These are phyloP conservation scores for Coracias cyanogaster DNA, from an alignment of 2,797 vertebrate genomes.

Conservation along the genomic window DNA sequence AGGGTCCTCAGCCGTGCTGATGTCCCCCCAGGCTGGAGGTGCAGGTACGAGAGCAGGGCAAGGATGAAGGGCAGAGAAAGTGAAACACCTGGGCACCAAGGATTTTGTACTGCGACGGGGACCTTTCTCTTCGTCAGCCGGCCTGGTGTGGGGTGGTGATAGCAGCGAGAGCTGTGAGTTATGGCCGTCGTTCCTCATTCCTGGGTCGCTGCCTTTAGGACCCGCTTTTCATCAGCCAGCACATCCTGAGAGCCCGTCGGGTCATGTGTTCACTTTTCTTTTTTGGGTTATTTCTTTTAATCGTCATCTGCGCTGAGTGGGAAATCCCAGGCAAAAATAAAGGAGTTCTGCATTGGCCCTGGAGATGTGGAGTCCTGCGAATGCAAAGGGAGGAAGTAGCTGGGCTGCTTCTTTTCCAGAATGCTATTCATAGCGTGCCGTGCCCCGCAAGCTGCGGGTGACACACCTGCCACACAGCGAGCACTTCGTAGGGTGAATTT, in stretches of 20 bases:
- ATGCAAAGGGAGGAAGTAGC: not conserved
- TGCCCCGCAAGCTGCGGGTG: not conserved
- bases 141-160: not conserved
- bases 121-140: not conserved
- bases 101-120: not conserved
- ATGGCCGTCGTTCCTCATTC: rapidly evolving
- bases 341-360: not conserved
- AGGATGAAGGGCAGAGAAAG: not conserved
- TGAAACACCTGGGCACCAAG: rapidly evolving
- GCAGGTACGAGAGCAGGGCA: not conserved
- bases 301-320: rapidly evolving
- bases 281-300: not conserved
- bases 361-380: not conserved
- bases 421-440: not conserved
- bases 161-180: rapidly evolving
- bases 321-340: not conserved
- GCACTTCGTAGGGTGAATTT: not conserved
- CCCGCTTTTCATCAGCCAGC: not conserved
- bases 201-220: not conserved
- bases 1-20: not conserved
- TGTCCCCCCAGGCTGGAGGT: rapidly evolving
- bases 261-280: not conserved
- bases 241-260: rapidly evolving
- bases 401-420: not conserved
- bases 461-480: rapidly evolving